Conservation (phyloP, 1,140 invertebrate species). For the Vanessa atalanta region DNA sequence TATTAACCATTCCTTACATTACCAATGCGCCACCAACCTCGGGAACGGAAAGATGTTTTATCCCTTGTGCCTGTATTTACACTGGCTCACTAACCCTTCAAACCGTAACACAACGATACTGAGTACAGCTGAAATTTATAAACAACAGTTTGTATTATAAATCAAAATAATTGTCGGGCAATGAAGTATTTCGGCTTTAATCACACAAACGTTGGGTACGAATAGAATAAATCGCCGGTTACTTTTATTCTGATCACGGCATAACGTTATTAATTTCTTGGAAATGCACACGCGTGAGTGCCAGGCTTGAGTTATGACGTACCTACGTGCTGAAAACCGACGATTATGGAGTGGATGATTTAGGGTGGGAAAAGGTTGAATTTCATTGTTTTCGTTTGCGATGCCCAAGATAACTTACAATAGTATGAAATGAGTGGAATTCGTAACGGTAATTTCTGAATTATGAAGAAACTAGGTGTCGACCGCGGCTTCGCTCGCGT, state of each 20-base stretch:
- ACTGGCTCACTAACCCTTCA: no score
- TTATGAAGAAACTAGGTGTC: no score
- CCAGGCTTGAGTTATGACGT: slow-evolving; percentile 33
- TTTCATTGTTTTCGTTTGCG: not conserved
- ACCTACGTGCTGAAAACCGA: slow-evolving; percentile 35
- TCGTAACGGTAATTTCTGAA: no score
- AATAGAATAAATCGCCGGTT: slow-evolving; percentile 22
- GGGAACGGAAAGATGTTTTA: no score
- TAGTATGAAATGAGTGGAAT: no score
- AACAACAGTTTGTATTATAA: not conserved
- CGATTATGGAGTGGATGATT: slow-evolving; percentile 31
- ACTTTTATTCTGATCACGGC: slow-evolving; percentile 34
- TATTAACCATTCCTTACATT: no score
- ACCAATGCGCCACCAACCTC: no score
- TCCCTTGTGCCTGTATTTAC: no score
- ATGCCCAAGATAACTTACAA: not conserved
- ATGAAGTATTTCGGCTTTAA: not conserved
- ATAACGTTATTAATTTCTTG: slow-evolving; percentile 42
- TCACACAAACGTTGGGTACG: not conserved
- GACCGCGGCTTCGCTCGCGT: no score
- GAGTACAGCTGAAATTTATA: no score
- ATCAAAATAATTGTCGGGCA: slow-evolving; percentile 1
- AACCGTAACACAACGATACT: no score
- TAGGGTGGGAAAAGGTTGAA: slow-evolving; percentile 7
- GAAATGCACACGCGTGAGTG: slow-evolving; percentile 40